Percentiles rank a stretch among this genome's conserved stretches.
phyloP scores from a whole-genome alignment of 1,140 invertebrate species.

The Tetragonula clypearis region DNA sequence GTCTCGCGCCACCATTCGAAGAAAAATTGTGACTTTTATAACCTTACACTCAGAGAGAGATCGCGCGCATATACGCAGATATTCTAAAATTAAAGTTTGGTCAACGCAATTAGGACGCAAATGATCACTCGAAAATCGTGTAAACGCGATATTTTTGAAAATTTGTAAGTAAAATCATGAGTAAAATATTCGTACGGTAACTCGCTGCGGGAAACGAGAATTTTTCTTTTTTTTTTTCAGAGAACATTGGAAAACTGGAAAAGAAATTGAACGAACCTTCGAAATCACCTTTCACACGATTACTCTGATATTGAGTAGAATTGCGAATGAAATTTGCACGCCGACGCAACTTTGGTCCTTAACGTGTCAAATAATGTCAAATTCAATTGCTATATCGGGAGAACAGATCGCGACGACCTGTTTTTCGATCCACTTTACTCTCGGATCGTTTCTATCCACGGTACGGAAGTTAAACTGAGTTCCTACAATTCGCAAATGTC shows the following conservation, averaged over 20 bases:
- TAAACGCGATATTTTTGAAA: too few relatives aligned
- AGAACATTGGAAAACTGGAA: too few relatives aligned
- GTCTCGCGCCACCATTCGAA: background rate
- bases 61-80: background rate
- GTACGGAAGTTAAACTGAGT: constrained; percentile 6
- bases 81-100: background rate
- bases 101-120: background rate
- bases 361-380: constrained; percentile 3
- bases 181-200: too few relatives aligned
- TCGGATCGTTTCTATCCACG: background rate
- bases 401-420: background rate
- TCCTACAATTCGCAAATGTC: constrained; percentile 21
- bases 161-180: too few relatives aligned
- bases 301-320: too few relatives aligned
- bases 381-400: background rate
- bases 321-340: too few relatives aligned
- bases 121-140: too few relatives aligned
- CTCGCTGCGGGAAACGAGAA: too few relatives aligned
- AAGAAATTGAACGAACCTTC: too few relatives aligned
- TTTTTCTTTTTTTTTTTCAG: too few relatives aligned
- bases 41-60: background rate
- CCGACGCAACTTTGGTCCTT: too few relatives aligned
- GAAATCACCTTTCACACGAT: too few relatives aligned
- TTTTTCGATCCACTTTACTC: constrained; percentile 17
- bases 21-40: background rate